A percentile compares a stretch with the other conserved stretches of the same genome.
Evolutionary conservation across 2,113 vertebrate species (phyloP).

Genomic region (Pristiophorus japonicus): DNA sequence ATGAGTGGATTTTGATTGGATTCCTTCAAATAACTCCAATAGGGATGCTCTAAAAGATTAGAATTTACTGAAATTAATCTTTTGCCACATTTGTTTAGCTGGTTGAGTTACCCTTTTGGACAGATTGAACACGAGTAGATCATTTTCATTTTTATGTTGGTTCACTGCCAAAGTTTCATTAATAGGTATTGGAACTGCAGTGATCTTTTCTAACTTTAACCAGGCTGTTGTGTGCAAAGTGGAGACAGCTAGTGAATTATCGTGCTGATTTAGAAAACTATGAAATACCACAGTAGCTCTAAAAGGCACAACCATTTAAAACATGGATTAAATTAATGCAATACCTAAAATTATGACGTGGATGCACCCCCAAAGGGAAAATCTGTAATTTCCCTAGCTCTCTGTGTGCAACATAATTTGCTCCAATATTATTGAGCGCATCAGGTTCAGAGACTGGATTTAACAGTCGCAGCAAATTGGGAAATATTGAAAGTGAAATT

Average conservation of each 20-base stretch:
- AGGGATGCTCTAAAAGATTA: not conserved
- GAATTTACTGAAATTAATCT: constrained; percentile 21
- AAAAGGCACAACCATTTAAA: not conserved
- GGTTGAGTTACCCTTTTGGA: not conserved
- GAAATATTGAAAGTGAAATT: not conserved
- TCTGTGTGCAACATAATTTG: not conserved
- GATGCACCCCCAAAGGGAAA: not conserved
- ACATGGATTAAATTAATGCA: not conserved
- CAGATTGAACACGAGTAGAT: not conserved
- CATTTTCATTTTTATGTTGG: constrained; percentile 27
- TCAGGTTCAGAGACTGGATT: not conserved
- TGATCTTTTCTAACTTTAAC: not conserved
- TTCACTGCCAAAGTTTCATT: not conserved
- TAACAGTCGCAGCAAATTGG: not conserved
- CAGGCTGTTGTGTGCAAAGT: not conserved
- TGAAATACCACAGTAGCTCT: not conserved
- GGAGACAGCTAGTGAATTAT: too few relatives aligned
- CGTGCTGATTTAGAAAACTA: not conserved
- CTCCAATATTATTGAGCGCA: not conserved
- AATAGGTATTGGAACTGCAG: not conserved
- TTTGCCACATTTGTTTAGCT: constrained; percentile 25
- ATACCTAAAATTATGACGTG: not conserved
- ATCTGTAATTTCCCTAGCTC: not conserved
- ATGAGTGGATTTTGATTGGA: constrained; percentile 21
- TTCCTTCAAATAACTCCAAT: not conserved